Conservation (phyloP, 1,140 invertebrate genomes). For the Drosophila rhopaloa region DNA sequence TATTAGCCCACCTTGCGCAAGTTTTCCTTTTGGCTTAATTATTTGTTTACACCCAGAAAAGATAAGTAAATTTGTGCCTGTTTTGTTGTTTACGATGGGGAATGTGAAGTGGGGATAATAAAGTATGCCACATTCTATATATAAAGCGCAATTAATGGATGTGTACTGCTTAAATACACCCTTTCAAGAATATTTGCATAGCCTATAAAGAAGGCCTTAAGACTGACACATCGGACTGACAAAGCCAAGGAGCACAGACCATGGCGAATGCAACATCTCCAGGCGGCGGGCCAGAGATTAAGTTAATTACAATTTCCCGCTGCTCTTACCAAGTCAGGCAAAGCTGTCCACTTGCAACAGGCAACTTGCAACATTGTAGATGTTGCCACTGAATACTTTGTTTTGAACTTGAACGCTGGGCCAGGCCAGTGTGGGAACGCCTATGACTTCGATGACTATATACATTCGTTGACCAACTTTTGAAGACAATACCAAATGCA, state of each 20-base stretch:
- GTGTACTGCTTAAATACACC: conserved; percentile 18
- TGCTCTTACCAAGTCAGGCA: conserved; percentile 8
- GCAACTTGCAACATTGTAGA: conserved; percentile 33
- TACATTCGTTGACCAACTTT: conserved; percentile 44
- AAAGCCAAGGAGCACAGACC: conserved; percentile 22
- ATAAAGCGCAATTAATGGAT: conserved; percentile 23
- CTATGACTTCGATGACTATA: conserved; percentile 12
- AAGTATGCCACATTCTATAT: conserved; percentile 43
- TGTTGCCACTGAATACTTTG: conserved; percentile 10
- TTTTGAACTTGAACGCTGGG: conserved; percentile 29
- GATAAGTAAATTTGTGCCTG: conserved; percentile 43
- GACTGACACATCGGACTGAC: conserved; percentile 20
- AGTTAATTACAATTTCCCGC: conserved; percentile 48
- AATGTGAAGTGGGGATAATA: conserved; percentile 13
- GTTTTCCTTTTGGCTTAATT: conserved; percentile 46
- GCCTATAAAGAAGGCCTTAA: conserved; percentile 19
- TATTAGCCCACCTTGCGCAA: conserved; percentile 34
- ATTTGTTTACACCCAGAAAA: conserved; percentile 29
- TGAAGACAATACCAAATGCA: conserved; percentile 40
- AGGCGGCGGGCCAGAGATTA: conserved; percentile 23
- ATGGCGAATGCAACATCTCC: conserved; percentile 14
- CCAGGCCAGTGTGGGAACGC: conserved; percentile 21
- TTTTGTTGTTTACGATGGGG: conserved; percentile 21
- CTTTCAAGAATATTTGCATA: conserved; percentile 13
- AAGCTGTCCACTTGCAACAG: conserved; percentile 9